Evolutionary conservation across 2,888 invertebrate genomes (phyloP), one percentile per base, ranked within the genome.

Genomic region (Nesidiocoris tenuis): DNA sequence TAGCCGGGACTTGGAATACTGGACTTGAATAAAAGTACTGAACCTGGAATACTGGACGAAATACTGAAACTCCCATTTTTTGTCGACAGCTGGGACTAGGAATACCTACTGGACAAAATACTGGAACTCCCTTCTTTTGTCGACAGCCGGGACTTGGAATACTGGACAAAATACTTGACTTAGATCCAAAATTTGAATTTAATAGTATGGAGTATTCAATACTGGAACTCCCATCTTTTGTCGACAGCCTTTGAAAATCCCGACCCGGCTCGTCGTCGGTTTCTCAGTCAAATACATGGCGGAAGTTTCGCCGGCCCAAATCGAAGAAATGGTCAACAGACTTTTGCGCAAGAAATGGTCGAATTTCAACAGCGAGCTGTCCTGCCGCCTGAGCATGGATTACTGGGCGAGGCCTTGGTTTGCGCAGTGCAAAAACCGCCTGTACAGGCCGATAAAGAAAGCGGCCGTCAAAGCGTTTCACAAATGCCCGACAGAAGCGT

Each of bases 241-340:
- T n/a, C n/a, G n/a, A 1, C 66, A 75, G 74, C 74, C 65, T 1
- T 21, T 75, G 18, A 65, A 75, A 59, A 66, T 75, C n/a, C 75
- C 75, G 5, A 55, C 68, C 18, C 22, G 56, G 17, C 63, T 75
- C 17, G 19, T 22, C 22, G 22, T 61, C 5, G 61, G 75, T 2
- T 75, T 75, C 23, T 67, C 68, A 2, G 68, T 75, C 56, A 75
- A 75, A 39, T 75, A 75, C 68, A 75, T 75, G 75, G 61, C 75
- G 0, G 75, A 75, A 61, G 68, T 68, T 21, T 67, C 75, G n/a
- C 75, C 75, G 0, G 55, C 55, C 22, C 67, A 68, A 61, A 56
- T 75, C 12, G 75, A 75, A 24, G 75, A 75, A 17, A 75, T 75
- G 75, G 75, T 75, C 2, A 75, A 67, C n/a, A 18, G 75, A 22